phyloP scores from a whole-genome alignment of 2,113 vertebrate genomes.

The Alethe castanea region DNA sequence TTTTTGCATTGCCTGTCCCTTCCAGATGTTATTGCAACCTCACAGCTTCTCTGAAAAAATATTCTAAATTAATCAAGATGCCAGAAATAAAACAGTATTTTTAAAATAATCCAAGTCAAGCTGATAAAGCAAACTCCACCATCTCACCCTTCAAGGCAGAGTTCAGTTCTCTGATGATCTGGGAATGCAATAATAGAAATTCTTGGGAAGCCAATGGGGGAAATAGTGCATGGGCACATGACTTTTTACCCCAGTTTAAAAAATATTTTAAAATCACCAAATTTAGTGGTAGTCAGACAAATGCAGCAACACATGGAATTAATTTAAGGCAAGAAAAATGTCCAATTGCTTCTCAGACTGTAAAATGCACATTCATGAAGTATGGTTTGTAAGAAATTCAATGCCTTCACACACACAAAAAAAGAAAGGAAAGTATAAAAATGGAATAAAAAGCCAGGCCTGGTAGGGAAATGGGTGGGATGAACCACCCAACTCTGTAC shows the following conservation, averaged over 20 bases:
- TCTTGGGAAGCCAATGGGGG: neutral
- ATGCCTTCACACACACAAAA: neutral
- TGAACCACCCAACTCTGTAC: neutral
- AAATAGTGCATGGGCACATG: accelerated
- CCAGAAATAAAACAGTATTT: neutral
- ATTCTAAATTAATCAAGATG: neutral
- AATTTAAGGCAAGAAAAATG: neutral
- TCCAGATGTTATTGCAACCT: neutral
- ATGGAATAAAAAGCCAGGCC: neutral
- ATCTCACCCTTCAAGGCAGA: neutral
- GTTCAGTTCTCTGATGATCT: neutral
- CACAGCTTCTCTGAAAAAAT: neutral
- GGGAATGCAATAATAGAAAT: accelerated
- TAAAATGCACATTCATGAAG: accelerated
- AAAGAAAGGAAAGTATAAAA: neutral
- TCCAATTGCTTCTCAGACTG: neutral
- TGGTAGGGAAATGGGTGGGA: neutral
- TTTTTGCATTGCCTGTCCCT: neutral
- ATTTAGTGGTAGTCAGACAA: neutral
- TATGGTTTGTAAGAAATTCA: accelerated
- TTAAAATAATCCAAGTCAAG: neutral
- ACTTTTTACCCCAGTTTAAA: neutral
- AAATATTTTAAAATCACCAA: neutral
- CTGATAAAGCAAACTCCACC: neutral
- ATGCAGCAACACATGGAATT: neutral